Evolutionary conservation across 2,888 invertebrate species (phyloP).

Genomic region (Drosophila colorata): DNA sequence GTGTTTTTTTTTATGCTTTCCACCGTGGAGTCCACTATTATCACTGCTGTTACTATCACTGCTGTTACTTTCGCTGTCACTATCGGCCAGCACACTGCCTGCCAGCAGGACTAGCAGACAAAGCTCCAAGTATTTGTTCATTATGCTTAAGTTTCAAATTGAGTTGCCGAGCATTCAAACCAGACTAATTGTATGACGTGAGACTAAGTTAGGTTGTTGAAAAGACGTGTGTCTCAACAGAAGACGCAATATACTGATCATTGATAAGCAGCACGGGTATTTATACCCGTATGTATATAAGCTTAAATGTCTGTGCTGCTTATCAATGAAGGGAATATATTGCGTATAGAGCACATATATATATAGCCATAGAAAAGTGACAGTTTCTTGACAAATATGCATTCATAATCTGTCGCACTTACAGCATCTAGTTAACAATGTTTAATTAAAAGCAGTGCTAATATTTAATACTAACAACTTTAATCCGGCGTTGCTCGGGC

Average conservation of each 20-base stretch:
- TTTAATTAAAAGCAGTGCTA: too few species aligned
- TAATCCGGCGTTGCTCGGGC: too few species aligned
- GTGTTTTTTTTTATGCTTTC: slow-evolving; percentile 41
- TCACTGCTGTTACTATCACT: slow-evolving; percentile 40
- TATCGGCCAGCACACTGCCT: slow-evolving; percentile 33
- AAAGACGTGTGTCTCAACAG: slow-evolving; percentile 14
- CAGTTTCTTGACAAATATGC: slow-evolving; percentile 11
- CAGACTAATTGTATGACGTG: slow-evolving; percentile 41
- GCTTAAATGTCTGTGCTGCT: slow-evolving; percentile 21
- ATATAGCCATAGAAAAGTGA: slow-evolving; percentile 2
- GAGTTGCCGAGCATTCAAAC: slow-evolving; percentile 19
- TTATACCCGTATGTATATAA: not conserved
- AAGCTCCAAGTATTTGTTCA: slow-evolving; percentile 31
- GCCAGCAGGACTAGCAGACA: slow-evolving; percentile 36
- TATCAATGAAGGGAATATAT: slow-evolving; percentile 42
- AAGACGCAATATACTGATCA: slow-evolving; percentile 26
- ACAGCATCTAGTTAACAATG: not conserved
- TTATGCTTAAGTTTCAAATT: slow-evolving; percentile 6
- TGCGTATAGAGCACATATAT: not conserved
- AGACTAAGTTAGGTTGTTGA: slow-evolving; percentile 26
- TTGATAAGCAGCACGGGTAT: slow-evolving; percentile 48
- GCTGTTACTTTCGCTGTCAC: slow-evolving; percentile 31
- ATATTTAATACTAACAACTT: too few species aligned
- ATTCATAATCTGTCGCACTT: not conserved
- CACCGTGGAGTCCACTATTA: not conserved